phyloP scores from a whole-genome alignment of 2,113 vertebrate genomes.

The Pampusana beccarii region DNA sequence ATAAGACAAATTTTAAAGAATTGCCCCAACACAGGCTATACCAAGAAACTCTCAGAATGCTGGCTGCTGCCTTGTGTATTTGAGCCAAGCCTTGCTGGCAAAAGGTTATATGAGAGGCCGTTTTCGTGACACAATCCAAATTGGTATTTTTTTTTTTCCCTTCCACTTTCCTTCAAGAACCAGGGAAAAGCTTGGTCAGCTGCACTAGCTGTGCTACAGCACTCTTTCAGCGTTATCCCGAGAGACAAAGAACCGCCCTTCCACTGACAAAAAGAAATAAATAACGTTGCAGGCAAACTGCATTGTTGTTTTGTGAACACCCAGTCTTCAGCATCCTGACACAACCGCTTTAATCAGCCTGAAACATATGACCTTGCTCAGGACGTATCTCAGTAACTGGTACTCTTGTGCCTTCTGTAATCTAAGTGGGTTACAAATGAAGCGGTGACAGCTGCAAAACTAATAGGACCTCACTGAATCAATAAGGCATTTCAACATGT shows the following conservation, averaged over 20 bases:
- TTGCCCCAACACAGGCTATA: neutral
- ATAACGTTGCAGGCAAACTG: neutral
- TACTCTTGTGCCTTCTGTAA: neutral
- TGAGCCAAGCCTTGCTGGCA: constrained; percentile 18
- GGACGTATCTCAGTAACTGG: neutral
- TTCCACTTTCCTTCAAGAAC: constrained; percentile 46
- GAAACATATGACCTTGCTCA: neutral
- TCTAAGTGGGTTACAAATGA: neutral
- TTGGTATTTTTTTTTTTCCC: neutral
- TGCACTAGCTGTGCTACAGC: constrained; percentile 3
- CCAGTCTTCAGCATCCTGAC: constrained; percentile 1
- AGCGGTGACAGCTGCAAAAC: constrained; percentile 7
- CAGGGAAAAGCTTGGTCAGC: constrained; percentile 48
- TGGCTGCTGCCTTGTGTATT: neutral
- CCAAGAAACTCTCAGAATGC: constrained; percentile 4
- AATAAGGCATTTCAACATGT: neutral
- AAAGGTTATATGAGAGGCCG: constrained; percentile 12
- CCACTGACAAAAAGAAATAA: constrained; percentile 10
- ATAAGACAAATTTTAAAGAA: neutral
- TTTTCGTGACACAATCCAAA: constrained; percentile 15
- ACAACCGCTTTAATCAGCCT: constrained; percentile 13
- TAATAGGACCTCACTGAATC: neutral
- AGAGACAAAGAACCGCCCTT: neutral
- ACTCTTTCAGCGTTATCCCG: neutral
- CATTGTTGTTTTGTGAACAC: constrained; percentile 6